Conservation (phyloP, 2,797 vertebrate species). For the Myotis myotis region DNA sequence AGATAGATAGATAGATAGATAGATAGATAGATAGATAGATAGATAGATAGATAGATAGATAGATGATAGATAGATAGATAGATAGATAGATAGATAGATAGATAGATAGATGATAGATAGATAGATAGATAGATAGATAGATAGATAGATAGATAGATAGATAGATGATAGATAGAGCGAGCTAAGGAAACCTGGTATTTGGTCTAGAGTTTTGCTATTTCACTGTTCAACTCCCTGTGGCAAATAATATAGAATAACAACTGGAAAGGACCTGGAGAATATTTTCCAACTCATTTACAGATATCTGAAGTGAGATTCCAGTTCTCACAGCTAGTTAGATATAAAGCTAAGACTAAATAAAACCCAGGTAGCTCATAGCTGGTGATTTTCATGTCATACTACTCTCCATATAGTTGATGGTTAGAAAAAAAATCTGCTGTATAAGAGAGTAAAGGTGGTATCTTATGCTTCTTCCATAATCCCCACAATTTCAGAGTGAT, state of each 20-base stretch:
- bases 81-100: too few relatives aligned
- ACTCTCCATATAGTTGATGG: neutral
- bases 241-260: neutral
- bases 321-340: neutral
- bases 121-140: neutral
- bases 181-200: constrained; percentile 3
- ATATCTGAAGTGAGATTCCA: constrained; percentile 44
- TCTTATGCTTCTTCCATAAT: neutral
- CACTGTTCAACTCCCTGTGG: neutral
- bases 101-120: too few relatives aligned
- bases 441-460: neutral
- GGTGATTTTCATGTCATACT: constrained; percentile 1
- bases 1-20: too few relatives aligned
- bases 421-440: neutral
- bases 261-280: neutral
- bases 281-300: constrained; percentile 26
- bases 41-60: too few relatives aligned
- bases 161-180: neutral
- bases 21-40: too few relatives aligned
- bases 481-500: neutral
- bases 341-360: neutral
- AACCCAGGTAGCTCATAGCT: neutral
- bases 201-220: constrained; percentile 2
- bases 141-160: neutral
- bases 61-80: too few relatives aligned